Conservation (phyloP, 2,113 vertebrate genomes). For the Parotia lawesii region DNA sequence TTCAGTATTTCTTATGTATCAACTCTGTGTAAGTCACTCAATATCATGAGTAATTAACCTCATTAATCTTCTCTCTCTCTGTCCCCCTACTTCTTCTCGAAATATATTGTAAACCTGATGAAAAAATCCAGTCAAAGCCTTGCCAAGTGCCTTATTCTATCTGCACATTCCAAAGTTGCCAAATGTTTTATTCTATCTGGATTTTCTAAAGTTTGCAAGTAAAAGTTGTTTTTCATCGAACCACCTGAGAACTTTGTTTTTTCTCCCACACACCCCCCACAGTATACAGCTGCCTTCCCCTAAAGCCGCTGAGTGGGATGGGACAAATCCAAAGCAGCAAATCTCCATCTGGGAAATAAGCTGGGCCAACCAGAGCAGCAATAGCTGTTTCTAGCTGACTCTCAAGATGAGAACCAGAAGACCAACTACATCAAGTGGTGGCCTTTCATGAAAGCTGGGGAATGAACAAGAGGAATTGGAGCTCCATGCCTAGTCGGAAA, state of each 20-base stretch:
- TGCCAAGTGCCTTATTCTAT: neutral
- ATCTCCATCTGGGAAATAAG: neutral
- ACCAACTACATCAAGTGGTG: neutral
- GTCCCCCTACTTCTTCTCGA: neutral
- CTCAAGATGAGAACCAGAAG: neutral
- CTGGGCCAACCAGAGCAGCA: neutral
- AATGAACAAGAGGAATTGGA: neutral
- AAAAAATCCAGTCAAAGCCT: neutral
- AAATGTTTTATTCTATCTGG: neutral
- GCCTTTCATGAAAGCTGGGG: neutral
- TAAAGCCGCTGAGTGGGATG: fast-evolving
- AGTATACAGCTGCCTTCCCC: neutral
- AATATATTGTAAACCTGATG: neutral
- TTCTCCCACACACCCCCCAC: neutral
- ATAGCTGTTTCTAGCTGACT: neutral
- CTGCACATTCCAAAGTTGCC: neutral
- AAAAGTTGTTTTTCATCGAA: neutral
- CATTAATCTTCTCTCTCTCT: neutral
- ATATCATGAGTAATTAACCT: neutral
- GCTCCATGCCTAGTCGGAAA: neutral
- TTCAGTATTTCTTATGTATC: neutral
- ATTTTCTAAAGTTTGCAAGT: neutral
- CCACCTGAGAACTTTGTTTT: neutral
- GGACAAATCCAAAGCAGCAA: neutral
- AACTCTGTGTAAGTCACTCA: neutral